Percentiles rank a stretch among this genome's conserved stretches.
Evolutionary conservation across 2,888 invertebrate genomes (phyloP).

Genomic region (Spodoptera littoralis): DNA sequence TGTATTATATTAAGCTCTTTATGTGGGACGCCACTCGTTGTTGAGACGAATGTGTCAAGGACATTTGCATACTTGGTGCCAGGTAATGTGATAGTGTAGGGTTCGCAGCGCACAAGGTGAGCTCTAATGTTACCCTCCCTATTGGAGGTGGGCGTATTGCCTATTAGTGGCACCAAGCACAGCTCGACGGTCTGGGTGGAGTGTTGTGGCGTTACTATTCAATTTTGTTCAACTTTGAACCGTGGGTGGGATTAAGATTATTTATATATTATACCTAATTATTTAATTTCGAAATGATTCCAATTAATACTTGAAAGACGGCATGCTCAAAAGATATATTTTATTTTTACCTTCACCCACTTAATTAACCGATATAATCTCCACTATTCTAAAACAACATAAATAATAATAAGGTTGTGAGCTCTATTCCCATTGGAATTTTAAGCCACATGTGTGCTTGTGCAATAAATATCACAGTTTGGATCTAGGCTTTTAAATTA

Average conservation of each 20-base stretch:
- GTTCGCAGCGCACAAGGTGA: slow-evolving; percentile 89
- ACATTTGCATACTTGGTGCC: slow-evolving; percentile 68
- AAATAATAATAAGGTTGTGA: slow-evolving; percentile 88
- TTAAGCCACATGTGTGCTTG: slow-evolving; percentile 89
- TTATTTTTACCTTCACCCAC: slow-evolving; percentile 73
- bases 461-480: slow-evolving; percentile 90
- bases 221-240: slow-evolving; percentile 67
- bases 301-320: slow-evolving; percentile 72
- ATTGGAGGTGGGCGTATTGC: slow-evolving; percentile 89
- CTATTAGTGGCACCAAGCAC: slow-evolving; percentile 88
- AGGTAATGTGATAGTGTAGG: slow-evolving; percentile 76
- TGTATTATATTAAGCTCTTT: slow-evolving; percentile 42
- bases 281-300: slow-evolving; percentile 68
- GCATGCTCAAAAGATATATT: slow-evolving; percentile 74
- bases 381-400: slow-evolving; percentile 80
- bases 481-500: slow-evolving; percentile 90
- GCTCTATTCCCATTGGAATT: slow-evolving; percentile 88
- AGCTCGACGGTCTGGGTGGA: slow-evolving; percentile 81
- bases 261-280: slow-evolving; percentile 48
- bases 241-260: slow-evolving; percentile 73
- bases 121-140: slow-evolving; percentile 88
- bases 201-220: slow-evolving; percentile 75
- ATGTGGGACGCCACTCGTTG: slow-evolving; percentile 46
- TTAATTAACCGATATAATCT: slow-evolving; percentile 75
- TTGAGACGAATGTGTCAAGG: slow-evolving; percentile 52